Evolutionary conservation across 2,888 invertebrate genomes (phyloP), one percentile per base, ranked within the genome.

Genomic region (Caenorhabditis imperialis): DNA sequence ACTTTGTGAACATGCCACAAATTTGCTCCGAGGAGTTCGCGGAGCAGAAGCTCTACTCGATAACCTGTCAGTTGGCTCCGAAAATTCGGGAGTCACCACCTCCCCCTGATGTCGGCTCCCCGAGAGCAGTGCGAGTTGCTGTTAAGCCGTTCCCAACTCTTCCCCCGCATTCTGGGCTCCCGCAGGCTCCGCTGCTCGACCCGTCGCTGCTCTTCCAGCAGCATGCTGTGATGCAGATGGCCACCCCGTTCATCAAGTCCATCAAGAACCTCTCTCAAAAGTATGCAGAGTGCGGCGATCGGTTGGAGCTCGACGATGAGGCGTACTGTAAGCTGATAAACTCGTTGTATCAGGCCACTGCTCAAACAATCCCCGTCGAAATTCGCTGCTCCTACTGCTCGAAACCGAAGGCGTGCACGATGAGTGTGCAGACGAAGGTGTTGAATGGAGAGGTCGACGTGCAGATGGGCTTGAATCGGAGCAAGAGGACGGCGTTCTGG

Each of bases 401-500:
- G 14, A 65, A 70, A 18, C 75, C 75, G 5, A 48, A 55, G 20
- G 61, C 71, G 18, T 57, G 62, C 18, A 54, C 65, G 14, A 75
- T 72, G 48, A 55, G 51, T n/a, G 77, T 81, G 30, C 48, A 76
- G 4, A 61, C 79, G 6, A 75, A 75, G 33, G 80, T 81, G 30
- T 80, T 85, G 54, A 79, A 76, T 47, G 57, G 65, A 20, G 65
- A 63, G n/a, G 60, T 75, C 22, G 86, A 85, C 16, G 76, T 72
- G 12, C 58, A 79, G 27, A 85, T 86, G 84, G 82, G 81, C 37
- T 65, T 74, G 48, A 86, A 86, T 54, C 75, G 86, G n/a, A 75
- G 75, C 27, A 75, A 81, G 23, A 60, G 85, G n/a, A 63, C 65
- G 27, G 78, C 72, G 25, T 69, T 79, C 20, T 77, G 65, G 58